Conservation (phyloP, 2,113 vertebrate genomes). For the Gavialis gangeticus region DNA sequence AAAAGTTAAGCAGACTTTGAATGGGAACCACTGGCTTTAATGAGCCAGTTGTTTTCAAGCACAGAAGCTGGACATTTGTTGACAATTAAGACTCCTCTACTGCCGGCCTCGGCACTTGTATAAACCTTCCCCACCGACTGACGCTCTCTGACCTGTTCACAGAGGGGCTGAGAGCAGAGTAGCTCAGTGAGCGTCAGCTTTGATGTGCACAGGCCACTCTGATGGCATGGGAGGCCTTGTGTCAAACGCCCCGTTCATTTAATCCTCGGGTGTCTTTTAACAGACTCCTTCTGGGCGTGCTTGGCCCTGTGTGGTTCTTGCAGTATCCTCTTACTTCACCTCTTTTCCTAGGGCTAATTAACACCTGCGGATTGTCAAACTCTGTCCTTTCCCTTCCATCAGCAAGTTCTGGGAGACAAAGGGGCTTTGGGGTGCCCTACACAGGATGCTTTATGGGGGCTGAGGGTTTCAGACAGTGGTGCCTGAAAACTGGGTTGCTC, state of each 20-base stretch:
- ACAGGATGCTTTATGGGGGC: background rate
- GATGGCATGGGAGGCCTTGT: background rate
- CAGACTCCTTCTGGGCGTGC: background rate
- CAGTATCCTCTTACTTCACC: background rate
- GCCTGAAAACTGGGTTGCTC: background rate
- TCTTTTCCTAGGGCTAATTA: background rate
- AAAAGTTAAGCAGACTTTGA: background rate
- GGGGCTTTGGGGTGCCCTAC: background rate
- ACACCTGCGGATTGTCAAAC: background rate
- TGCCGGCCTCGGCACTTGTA: background rate
- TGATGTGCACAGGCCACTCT: background rate
- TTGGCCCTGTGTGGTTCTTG: accelerated
- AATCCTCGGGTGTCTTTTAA: background rate
- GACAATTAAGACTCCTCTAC: background rate
- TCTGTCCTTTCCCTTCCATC: too few relatives aligned
- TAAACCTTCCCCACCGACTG: background rate
- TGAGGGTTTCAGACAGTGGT: background rate
- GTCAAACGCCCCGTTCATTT: background rate
- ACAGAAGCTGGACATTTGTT: accelerated
- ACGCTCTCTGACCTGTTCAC: background rate
- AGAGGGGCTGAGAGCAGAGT: background rate
- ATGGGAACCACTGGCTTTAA: background rate
- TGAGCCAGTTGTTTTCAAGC: background rate
- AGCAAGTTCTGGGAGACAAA: background rate
- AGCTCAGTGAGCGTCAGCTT: background rate